Conservation (phyloP, 2,797 vertebrate species). For the Lacerta bilineata region DNA sequence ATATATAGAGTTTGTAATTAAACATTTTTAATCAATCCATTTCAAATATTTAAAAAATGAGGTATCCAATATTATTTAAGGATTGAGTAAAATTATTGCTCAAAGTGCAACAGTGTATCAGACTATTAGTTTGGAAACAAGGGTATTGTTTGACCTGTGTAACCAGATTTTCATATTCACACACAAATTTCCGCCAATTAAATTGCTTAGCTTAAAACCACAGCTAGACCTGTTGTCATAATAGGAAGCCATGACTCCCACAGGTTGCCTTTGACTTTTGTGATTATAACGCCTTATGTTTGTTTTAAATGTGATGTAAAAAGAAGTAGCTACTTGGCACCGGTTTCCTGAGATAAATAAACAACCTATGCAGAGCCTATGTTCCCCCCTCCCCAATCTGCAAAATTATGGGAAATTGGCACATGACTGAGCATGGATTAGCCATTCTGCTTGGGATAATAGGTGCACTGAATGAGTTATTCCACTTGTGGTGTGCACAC, state of each 20-base stretch:
- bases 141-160: background rate
- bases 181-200: background rate
- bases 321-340: no score
- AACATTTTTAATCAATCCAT: background rate
- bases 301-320: background rate
- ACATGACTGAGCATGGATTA: no score
- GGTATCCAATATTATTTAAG: background rate
- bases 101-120: background rate
- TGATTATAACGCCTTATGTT: background rate
- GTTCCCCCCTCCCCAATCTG: no score
- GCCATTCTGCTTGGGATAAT: background rate
- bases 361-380: no score
- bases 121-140: background rate
- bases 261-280: background rate
- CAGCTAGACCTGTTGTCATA: background rate
- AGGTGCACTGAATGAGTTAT: no score
- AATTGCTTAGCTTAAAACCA: background rate
- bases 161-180: background rate
- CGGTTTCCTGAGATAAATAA: background rate
- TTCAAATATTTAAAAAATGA: constrained; percentile 14
- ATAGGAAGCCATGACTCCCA: background rate
- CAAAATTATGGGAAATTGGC: background rate
- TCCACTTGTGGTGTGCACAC: no score
- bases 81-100: background rate
- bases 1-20: constrained; percentile 5